Evolutionary conservation across 2,797 vertebrate genomes (phyloP), one percentile per base, ranked within the genome.

Genomic region (Carcharodon carcharias): DNA sequence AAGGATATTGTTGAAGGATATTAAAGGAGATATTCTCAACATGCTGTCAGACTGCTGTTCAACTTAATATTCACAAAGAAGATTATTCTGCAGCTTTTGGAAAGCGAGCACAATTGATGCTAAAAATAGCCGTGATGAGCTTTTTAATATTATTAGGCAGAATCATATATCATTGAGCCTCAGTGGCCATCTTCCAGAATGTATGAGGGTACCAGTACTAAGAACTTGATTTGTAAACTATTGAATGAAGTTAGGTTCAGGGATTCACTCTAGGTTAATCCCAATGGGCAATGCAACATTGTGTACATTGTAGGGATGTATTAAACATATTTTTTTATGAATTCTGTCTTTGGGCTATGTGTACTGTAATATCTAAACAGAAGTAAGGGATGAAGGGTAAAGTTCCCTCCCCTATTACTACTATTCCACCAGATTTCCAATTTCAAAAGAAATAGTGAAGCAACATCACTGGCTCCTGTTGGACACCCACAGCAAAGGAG

Each of bases 101-200:
- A 85, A 91, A 92, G 56, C n/a, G n/a, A n/a, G 35, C 58, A 92
- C 58, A 91, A n/a, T 18, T 63, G 89, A 61, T 63, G 89, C 61
- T 61, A 31, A 61, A 85, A 50, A 85, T 85, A 85, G 8, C 40
- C 50, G 31, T 85, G 45, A 23, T 85, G 21, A 50, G 82, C 82
- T 50, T 85, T 85, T 85, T 85, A 61, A 92, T 63, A 63, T 61
- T 63, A 92, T 0, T n/a, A n/a, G 58, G n/a, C 56, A 92, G 12
- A 91, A 92, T 92, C 89, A 61, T 31, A 91, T 91, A 61, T 91
- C 56, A 91, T 61, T 61, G 9, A 58, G 88, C 80, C 80, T 85
- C 80, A 45, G 18, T 23, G 80, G 18, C n/a, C 18, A 7, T 5
- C 40, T 85, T 85, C 80, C 40, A 45, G 21, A 45, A 85, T 9